Evolutionary conservation across 2,797 vertebrate species (phyloP).

Genomic region (Aythya fuligula): DNA sequence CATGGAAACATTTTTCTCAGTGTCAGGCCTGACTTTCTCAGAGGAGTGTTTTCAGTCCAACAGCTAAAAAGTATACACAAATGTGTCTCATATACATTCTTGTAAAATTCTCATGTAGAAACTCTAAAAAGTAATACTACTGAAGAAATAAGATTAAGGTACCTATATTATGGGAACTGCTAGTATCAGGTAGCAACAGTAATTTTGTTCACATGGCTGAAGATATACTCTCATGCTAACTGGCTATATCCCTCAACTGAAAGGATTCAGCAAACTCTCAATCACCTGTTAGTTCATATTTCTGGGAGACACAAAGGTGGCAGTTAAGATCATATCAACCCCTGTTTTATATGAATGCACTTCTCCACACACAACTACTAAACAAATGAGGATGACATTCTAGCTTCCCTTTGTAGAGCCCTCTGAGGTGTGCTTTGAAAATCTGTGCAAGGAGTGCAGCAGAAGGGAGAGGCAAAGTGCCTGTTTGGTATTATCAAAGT

Average conservation of each 20-base stretch:
- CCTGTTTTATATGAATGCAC: neutral
- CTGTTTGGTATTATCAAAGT: neutral
- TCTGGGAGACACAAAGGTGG: neutral
- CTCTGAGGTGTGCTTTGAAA: neutral
- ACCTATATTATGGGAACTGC: neutral
- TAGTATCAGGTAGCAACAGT: neutral
- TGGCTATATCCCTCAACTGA: neutral
- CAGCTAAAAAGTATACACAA: neutral
- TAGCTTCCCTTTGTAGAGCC: neutral
- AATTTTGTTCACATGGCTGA: neutral
- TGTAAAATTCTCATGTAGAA: neutral
- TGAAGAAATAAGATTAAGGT: neutral
- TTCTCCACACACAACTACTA: neutral
- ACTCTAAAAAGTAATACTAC: neutral
- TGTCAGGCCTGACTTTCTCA: neutral
- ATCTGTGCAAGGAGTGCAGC: neutral
- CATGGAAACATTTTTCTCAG: neutral
- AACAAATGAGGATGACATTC: neutral
- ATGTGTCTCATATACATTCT: neutral
- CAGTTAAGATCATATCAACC: neutral
- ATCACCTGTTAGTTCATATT: neutral
- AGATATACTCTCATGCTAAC: neutral
- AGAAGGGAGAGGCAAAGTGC: neutral
- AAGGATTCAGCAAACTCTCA: neutral
- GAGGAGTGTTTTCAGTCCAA: neutral